Evolutionary conservation across 2,113 vertebrate genomes (phyloP).

Genomic region (Oostethus manadensis): DNA sequence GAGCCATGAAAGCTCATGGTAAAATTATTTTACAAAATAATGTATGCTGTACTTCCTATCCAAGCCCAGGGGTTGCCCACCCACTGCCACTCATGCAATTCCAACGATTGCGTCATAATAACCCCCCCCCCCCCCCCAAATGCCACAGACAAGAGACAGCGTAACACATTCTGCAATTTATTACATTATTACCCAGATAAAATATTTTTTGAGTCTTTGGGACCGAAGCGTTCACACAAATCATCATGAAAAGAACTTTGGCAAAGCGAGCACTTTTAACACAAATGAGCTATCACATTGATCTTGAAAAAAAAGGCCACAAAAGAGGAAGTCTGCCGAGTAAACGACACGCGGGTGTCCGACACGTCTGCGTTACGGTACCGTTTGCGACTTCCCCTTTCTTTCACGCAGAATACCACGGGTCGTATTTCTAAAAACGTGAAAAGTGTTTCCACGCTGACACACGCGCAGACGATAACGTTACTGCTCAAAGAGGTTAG

Average conservation of each 20-base stretch:
- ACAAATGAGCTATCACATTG: background rate
- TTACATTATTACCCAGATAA: background rate
- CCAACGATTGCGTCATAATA: no score
- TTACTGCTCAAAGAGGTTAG: background rate
- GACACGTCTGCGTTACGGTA: background rate
- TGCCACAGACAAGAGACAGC: no score
- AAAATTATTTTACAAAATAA: no score
- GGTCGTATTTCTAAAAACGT: background rate
- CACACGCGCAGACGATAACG: background rate
- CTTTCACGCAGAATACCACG: background rate
- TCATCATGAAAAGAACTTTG: background rate
- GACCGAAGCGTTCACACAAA: background rate
- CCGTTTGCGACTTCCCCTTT: background rate
- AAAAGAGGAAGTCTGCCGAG: conserved; percentile 12
- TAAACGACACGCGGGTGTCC: no score
- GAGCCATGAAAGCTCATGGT: no score
- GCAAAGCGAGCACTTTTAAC: background rate
- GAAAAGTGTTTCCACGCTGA: background rate
- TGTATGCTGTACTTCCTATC: no score
- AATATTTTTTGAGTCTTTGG: conserved; percentile 1
- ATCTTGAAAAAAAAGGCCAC: conserved; percentile 28
- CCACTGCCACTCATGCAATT: no score
- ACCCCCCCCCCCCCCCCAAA: background rate
- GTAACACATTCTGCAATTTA: background rate
- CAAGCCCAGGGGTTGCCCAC: no score